Conservation (phyloP, 2,113 vertebrate species). For the Bubo scandiacus region DNA sequence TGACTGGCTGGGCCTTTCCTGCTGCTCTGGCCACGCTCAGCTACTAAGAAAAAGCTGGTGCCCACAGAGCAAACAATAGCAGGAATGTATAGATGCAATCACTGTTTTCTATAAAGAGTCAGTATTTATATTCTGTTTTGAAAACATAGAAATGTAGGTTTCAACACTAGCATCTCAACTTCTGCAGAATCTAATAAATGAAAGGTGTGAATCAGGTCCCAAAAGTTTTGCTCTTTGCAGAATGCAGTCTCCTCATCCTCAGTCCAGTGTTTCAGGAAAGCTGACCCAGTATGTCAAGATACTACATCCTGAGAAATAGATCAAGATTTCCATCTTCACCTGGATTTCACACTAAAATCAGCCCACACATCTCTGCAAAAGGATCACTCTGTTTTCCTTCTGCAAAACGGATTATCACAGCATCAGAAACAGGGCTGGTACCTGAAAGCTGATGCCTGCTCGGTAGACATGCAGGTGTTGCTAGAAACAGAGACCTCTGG, state of each 20-base stretch:
- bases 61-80: background rate
- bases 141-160: background rate
- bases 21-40: background rate
- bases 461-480: background rate
- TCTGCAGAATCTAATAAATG: background rate
- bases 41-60: background rate
- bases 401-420: background rate
- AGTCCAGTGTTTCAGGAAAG: background rate
- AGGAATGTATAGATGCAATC: background rate
- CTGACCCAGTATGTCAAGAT: background rate
- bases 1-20: background rate
- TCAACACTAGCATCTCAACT: background rate
- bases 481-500: background rate
- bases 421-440: background rate
- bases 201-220: background rate
- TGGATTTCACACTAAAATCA: background rate
- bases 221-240: background rate
- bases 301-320: background rate
- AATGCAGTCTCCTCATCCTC: background rate
- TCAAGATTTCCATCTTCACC: background rate
- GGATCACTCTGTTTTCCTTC: background rate
- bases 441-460: background rate
- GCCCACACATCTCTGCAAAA: background rate
- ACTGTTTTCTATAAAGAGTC: background rate
- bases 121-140: background rate